Evolutionary conservation across 1,140 invertebrate species (phyloP).

Genomic region (Drosophila neocordata): DNA sequence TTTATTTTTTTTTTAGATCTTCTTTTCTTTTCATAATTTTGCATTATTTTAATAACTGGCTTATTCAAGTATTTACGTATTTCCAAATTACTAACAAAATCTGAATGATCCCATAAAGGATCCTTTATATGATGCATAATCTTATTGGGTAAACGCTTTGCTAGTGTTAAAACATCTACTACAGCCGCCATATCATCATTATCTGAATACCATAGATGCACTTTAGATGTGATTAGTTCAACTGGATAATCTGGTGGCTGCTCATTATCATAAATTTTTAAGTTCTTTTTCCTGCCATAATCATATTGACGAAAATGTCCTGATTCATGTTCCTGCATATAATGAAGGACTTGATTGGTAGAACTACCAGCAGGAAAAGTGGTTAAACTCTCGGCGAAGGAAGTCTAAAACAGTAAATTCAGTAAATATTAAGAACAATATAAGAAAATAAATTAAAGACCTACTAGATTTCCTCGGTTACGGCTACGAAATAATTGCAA

Average conservation of each 20-base stretch:
- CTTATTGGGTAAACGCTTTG: conserved; percentile 56
- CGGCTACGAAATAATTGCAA: too few relatives aligned
- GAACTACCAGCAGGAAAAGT: conserved; percentile 84
- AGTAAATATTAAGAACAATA: too few relatives aligned
- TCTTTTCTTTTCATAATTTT: too few relatives aligned
- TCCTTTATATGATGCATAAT: conserved; percentile 84
- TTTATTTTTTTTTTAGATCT: too few relatives aligned
- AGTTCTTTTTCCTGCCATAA: conserved; percentile 83
- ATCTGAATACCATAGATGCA: conserved; percentile 85
- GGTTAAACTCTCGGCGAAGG: conserved; percentile 80
- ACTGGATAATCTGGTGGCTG: conserved; percentile 85
- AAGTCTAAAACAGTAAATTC: too few relatives aligned
- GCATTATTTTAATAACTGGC: conserved; percentile 65
- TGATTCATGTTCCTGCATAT: conserved; percentile 82
- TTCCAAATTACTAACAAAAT: conserved; percentile 82
- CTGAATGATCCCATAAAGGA: conserved; percentile 85
- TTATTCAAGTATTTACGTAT: conserved; percentile 59
- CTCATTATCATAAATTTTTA: conserved; percentile 81
- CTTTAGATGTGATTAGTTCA: conserved; percentile 85
- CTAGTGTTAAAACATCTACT: conserved; percentile 85
- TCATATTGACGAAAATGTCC: conserved; percentile 82
- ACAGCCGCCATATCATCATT: conserved; percentile 85
- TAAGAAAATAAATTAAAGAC: too few relatives aligned
- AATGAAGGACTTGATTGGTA: conserved; percentile 83
- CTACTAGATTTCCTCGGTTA: too few relatives aligned